Evolutionary conservation across 2,797 vertebrate species (phyloP).

Genomic region (Hephaestus fuliginosus): DNA sequence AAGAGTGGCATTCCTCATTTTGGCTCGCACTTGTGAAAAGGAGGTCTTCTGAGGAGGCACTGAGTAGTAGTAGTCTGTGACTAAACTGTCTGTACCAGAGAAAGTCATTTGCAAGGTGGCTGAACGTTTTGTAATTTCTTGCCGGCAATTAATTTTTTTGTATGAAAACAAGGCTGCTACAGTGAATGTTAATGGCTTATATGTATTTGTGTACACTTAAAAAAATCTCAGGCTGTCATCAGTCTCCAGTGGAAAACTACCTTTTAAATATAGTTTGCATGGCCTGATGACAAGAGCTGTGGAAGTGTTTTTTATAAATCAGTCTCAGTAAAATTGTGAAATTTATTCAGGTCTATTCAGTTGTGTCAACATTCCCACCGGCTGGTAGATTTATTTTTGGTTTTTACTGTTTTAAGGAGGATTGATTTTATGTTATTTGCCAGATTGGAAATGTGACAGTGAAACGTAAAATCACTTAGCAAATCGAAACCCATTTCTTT

Average conservation of each 20-base stretch:
- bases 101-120: neutral
- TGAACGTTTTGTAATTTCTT: neutral
- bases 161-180: neutral
- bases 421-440: neutral
- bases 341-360: neutral
- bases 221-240: neutral
- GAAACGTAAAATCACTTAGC: conserved; percentile 11
- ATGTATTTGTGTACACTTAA: neutral
- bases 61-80: neutral
- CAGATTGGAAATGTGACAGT: conserved; percentile 19
- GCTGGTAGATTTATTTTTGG: conserved; percentile 20
- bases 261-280: neutral
- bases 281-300: neutral
- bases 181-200: neutral
- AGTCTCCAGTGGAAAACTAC: neutral
- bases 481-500: conserved; percentile 27
- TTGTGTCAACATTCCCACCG: neutral
- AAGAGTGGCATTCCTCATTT: conserved; percentile 52
- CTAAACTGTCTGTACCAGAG: neutral
- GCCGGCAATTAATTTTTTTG: neutral
- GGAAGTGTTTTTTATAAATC: neutral
- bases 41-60: neutral
- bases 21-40: neutral
- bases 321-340: neutral
- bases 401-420: neutral